These are phyloP conservation scores for Zonitis immaculata DNA, from an alignment of 2,888 invertebrate species.

Conservation along the genomic window DNA sequence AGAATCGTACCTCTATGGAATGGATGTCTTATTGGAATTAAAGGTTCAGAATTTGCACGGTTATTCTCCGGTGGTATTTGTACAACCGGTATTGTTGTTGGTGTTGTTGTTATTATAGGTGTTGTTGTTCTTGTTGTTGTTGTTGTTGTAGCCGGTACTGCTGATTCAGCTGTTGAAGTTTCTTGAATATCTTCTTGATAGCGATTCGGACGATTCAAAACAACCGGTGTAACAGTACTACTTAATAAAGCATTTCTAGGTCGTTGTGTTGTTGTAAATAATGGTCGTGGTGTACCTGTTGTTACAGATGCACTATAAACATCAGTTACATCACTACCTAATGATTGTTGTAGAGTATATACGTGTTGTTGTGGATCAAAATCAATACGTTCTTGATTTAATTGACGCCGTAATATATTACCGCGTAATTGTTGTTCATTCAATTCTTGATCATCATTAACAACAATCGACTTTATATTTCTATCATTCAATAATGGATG, in stretches of 20 bases:
- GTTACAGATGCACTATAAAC: slow-evolving; percentile 64
- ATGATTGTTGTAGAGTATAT: slow-evolving; percentile 55
- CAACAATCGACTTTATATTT: slow-evolving; percentile 51
- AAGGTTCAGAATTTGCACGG: slow-evolving; percentile 35
- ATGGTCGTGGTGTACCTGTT: slow-evolving; percentile 59
- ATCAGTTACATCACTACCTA: slow-evolving; percentile 63
- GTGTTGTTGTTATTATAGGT: slow-evolving; percentile 48
- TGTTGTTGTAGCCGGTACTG: too few relatives aligned
- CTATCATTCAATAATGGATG: slow-evolving; percentile 41
- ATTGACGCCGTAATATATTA: slow-evolving; percentile 60
- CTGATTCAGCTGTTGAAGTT: slow-evolving; percentile 51
- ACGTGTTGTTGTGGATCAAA: slow-evolving; percentile 53
- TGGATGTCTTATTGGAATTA: slow-evolving; percentile 50
- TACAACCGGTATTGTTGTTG: slow-evolving; percentile 54
- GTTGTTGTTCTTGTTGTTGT: too few relatives aligned
- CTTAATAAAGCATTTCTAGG: slow-evolving; percentile 56
- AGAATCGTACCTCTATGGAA: slow-evolving; percentile 42
- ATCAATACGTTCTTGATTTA: slow-evolving; percentile 55
- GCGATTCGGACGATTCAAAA: slow-evolving; percentile 28
- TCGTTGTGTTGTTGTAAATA: slow-evolving; percentile 64
- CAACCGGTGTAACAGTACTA: slow-evolving; percentile 35
- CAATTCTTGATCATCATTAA: slow-evolving; percentile 43
- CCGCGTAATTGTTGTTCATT: slow-evolving; percentile 44
- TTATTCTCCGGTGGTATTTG: slow-evolving; percentile 50
- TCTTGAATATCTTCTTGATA: slow-evolving; percentile 26